Percentiles rank a stretch among this genome's conserved stretches.
Evolutionary conservation across 2,888 invertebrate genomes (phyloP).

Genomic region (Salticus scenicus): DNA sequence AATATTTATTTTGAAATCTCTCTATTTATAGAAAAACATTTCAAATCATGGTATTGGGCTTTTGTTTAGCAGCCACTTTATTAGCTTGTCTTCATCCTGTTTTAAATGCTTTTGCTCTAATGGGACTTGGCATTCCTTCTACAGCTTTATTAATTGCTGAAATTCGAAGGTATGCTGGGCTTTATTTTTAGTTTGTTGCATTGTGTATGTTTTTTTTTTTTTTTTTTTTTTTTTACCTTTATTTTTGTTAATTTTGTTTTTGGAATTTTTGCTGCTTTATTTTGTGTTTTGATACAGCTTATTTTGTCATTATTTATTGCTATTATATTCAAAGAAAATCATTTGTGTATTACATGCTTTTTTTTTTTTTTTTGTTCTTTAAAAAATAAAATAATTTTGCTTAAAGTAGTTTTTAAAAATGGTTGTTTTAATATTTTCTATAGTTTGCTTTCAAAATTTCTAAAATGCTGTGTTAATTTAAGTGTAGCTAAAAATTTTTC

Average conservation of each 20-base stretch:
- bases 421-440: no score
- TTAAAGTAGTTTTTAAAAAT: no score
- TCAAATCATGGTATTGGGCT: slow-evolving; percentile 79
- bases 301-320: neutral
- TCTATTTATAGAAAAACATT: slow-evolving; percentile 81
- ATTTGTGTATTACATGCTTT: no score
- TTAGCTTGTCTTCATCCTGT: slow-evolving; percentile 85
- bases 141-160: slow-evolving; percentile 82
- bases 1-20: no score
- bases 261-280: neutral
- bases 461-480: no score
- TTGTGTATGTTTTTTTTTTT: neutral
- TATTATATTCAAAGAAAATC: neutral
- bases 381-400: no score
- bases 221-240: neutral
- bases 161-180: slow-evolving; percentile 80
- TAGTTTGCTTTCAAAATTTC: no score
- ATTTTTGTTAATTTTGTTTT: neutral
- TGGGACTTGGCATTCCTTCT: slow-evolving; percentile 84
- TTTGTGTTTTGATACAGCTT: neutral
- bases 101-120: slow-evolving; percentile 88
- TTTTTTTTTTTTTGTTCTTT: no score
- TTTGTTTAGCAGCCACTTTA: slow-evolving; percentile 82
- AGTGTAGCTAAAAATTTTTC: no score
- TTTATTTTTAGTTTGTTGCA: neutral